A percentile compares a stretch with the other conserved stretches of the same genome.
These are phyloP conservation scores for Crepidodera aurea DNA, from an alignment of 2,888 invertebrate species.

Conservation along the genomic window DNA sequence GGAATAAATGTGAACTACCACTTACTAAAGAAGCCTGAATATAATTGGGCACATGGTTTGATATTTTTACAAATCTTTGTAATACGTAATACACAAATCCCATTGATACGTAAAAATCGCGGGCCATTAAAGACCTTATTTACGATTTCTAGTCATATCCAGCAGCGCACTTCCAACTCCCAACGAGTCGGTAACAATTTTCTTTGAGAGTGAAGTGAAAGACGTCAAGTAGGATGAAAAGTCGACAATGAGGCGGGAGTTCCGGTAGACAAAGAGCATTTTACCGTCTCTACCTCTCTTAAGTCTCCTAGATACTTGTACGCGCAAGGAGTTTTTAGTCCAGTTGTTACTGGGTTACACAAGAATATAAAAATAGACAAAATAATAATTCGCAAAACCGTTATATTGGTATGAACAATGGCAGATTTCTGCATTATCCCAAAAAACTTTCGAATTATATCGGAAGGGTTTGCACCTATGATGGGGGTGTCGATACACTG, in stretches of 20 bases:
- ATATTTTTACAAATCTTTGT: too few species aligned
- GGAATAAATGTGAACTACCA: too few species aligned
- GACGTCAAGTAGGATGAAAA: constrained; percentile 21
- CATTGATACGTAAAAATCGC: not conserved
- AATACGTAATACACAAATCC: too few species aligned
- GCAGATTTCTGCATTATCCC: too few species aligned
- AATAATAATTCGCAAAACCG: too few species aligned
- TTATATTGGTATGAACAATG: too few species aligned
- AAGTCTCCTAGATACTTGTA: constrained; percentile 1
- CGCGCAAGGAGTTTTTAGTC: constrained; percentile 4
- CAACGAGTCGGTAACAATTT: constrained; percentile 17
- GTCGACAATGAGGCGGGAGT: constrained; percentile 23
- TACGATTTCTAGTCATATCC: constrained; percentile 18
- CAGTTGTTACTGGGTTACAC: not conserved
- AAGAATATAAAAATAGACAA: too few species aligned
- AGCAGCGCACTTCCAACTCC: constrained; percentile 11
- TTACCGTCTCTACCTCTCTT: constrained; percentile 17
- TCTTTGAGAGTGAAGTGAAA: constrained; percentile 13
- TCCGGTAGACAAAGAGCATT: constrained; percentile 25
- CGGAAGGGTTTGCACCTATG: too few species aligned
- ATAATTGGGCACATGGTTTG: too few species aligned
- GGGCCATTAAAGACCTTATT: not conserved
- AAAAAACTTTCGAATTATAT: too few species aligned
- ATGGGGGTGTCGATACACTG: too few species aligned
- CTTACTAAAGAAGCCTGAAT: too few species aligned